These are phyloP conservation scores for Trissolcus basalis DNA, from an alignment of 1,140 invertebrate species.

Conservation along the genomic window DNA sequence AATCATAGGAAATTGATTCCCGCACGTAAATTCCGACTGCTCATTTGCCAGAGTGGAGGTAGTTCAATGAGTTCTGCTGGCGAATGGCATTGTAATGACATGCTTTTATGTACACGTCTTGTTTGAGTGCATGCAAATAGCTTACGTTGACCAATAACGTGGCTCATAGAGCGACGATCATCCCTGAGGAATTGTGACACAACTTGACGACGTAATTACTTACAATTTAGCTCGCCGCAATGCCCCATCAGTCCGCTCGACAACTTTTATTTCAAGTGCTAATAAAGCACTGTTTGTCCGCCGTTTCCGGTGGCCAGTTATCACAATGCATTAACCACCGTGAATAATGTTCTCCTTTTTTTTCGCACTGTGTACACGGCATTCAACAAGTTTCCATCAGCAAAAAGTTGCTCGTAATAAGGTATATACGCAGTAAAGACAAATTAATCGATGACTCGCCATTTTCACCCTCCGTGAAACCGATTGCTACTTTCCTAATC, in stretches of 20 bases:
- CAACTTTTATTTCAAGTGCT: neutral
- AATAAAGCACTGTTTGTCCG: too few relatives aligned
- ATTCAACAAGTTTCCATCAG: conserved; percentile 25
- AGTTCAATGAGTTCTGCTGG: conserved; percentile 28
- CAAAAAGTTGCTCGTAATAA: neutral
- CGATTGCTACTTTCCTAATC: conserved; percentile 16
- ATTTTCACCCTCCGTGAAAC: conserved; percentile 3
- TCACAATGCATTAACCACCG: too few relatives aligned
- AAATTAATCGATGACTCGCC: conserved; percentile 19
- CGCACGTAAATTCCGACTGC: conserved; percentile 52
- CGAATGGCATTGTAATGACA: conserved; percentile 51
- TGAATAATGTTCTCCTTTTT: too few relatives aligned
- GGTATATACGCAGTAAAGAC: neutral
- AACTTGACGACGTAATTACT: conserved; percentile 35
- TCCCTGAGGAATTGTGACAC: conserved; percentile 40
- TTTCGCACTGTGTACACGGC: too few relatives aligned
- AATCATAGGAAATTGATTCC: conserved; percentile 62
- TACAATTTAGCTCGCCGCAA: conserved; percentile 8
- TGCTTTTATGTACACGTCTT: conserved; percentile 57
- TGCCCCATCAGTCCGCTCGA: conserved; percentile 1
- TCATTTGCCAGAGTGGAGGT: conserved; percentile 46
- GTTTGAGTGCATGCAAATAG: conserved; percentile 53
- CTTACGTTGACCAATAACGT: conserved; percentile 41
- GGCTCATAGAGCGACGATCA: conserved; percentile 27
- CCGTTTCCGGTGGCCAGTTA: too few relatives aligned